These are phyloP conservation scores for Petrosia ficiformis DNA, from an alignment of 37 sponge, comb jelly and placozoan species.

Conservation along the genomic window DNA sequence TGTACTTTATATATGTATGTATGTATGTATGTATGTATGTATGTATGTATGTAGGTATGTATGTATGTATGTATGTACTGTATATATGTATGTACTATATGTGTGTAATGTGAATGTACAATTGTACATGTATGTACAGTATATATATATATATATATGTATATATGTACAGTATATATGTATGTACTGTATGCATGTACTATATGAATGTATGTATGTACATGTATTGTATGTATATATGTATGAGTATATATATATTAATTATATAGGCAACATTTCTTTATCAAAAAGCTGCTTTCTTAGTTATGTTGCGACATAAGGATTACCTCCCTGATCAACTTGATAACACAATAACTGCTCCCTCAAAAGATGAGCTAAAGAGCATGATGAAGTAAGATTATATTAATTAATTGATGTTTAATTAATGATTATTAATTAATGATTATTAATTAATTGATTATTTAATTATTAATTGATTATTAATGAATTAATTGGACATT, in stretches of 20 bases:
- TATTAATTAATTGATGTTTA: background rate
- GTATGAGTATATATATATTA: background rate
- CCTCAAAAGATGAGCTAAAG: background rate
- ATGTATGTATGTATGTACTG: no score
- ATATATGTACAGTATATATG: background rate
- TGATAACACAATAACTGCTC: background rate
- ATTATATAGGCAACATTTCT: constrained; percentile 34
- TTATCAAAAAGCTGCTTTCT: constrained; percentile 47
- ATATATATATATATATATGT: background rate
- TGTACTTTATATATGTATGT: background rate
- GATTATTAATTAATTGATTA: no score
- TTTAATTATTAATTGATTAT: no score
- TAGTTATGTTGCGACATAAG: constrained; percentile 19
- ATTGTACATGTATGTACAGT: no score
- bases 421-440: no score
- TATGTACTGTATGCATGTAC: background rate
- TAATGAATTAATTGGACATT: no score
- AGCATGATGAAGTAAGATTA: constrained; percentile 40
- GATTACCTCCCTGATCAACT: background rate
- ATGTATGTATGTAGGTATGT: no score
- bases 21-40: no score
- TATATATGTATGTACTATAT: no score
- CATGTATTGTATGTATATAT: background rate
- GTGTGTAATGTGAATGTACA: no score
- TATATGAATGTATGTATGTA: background rate